Conservation (phyloP, 2,797 vertebrate genomes). For the Acridotheres tristis region DNA sequence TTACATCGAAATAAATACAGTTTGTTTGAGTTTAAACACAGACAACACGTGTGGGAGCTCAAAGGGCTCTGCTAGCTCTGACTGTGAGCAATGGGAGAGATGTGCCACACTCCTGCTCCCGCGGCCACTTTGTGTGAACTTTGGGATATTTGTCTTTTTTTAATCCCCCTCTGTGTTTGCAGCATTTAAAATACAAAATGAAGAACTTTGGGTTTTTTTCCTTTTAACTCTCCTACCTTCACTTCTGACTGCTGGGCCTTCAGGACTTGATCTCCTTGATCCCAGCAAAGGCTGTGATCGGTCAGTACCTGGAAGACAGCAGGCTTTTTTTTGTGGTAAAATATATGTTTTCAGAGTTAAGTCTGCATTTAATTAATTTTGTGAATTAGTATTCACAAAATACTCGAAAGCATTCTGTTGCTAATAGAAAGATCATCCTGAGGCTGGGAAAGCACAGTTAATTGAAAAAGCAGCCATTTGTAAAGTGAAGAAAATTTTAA, state of each 20-base stretch:
- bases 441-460: slow-evolving; percentile 52
- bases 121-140: accelerated
- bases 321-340: neutral
- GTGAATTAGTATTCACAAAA: slow-evolving; percentile 54
- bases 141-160: neutral
- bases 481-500: slow-evolving; percentile 50
- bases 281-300: neutral
- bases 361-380: slow-evolving; percentile 54
- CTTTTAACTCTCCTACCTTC: neutral
- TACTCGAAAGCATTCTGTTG: slow-evolving; percentile 36
- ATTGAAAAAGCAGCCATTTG: slow-evolving; percentile 54
- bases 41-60: neutral
- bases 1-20: neutral
- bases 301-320: neutral
- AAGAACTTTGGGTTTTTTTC: neutral
- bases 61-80: neutral
- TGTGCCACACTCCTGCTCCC: accelerated
- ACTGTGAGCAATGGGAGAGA: neutral
- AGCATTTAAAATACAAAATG: neutral
- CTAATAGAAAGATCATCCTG: slow-evolving; percentile 66
- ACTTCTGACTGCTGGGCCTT: neutral
- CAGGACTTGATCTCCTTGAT: neutral
- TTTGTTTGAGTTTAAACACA: neutral
- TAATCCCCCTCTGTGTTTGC: neutral
- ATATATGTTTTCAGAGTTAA: slow-evolving; percentile 23